Conservation (phyloP, 2,113 vertebrate species). For the Aplodontia rufa region DNA sequence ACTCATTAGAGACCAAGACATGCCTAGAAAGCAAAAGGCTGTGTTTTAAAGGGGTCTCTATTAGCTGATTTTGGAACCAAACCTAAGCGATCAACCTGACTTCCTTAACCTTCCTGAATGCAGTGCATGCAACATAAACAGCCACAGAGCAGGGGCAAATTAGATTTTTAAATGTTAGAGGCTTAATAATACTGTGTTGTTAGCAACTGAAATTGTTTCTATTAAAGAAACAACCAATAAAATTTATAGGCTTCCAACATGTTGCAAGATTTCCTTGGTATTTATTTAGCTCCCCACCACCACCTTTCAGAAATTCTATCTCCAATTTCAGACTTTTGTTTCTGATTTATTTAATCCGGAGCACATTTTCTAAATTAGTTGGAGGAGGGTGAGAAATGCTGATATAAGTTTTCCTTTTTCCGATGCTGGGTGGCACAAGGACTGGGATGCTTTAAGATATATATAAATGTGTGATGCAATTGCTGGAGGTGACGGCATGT, state of each 20-base stretch:
- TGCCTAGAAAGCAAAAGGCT: slow-evolving; percentile 62
- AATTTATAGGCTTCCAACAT: slow-evolving; percentile 76
- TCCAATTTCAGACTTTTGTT: slow-evolving; percentile 66
- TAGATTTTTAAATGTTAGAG: slow-evolving; percentile 72
- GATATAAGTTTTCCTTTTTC: slow-evolving; percentile 61
- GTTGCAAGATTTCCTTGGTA: slow-evolving; percentile 71
- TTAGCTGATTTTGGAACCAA: slow-evolving; percentile 62
- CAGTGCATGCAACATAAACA: not conserved
- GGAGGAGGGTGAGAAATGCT: slow-evolving; percentile 58
- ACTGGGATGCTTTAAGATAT: slow-evolving; percentile 49
- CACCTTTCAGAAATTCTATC: slow-evolving; percentile 25
- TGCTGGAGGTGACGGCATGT: slow-evolving; percentile 63
- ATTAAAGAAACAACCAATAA: slow-evolving; percentile 80
- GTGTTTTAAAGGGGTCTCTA: slow-evolving; percentile 62
- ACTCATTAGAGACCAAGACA: slow-evolving; percentile 74
- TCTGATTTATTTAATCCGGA: slow-evolving; percentile 68
- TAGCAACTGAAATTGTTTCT: slow-evolving; percentile 69
- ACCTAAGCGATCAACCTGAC: slow-evolving; percentile 35
- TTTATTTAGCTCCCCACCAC: slow-evolving; percentile 48
- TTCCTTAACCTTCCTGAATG: slow-evolving; percentile 28
- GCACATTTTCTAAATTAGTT: slow-evolving; percentile 75
- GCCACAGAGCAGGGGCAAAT: slow-evolving; percentile 55
- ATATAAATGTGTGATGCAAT: slow-evolving; percentile 68
- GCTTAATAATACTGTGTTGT: slow-evolving; percentile 70
- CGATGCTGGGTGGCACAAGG: slow-evolving; percentile 43